Evolutionary conservation across 2,113 vertebrate species (phyloP).

Genomic region (Lophotis ruficrista): DNA sequence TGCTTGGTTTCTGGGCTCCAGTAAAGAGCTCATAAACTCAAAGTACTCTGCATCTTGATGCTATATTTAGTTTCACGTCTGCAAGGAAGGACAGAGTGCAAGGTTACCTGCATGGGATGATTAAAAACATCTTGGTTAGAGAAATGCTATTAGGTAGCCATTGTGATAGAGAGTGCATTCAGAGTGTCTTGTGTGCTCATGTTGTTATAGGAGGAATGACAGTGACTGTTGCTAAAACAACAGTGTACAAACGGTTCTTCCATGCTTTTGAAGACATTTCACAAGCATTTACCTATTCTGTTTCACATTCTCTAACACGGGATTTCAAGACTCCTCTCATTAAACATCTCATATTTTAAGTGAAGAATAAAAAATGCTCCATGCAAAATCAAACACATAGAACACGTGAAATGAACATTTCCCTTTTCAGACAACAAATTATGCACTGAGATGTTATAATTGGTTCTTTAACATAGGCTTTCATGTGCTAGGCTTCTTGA

Average conservation of each 20-base stretch:
- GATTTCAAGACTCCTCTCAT: background rate
- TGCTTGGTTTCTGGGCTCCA: background rate
- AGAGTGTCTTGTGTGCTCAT: background rate
- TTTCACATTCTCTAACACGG: background rate
- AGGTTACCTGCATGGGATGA: too few relatives aligned
- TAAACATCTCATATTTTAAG: background rate
- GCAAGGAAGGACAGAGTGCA: background rate
- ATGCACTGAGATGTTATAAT: background rate
- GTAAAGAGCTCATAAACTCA: background rate
- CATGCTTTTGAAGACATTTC: background rate
- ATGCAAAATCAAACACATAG: background rate
- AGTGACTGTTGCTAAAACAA: background rate
- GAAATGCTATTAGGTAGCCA: background rate
- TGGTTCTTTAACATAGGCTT: background rate
- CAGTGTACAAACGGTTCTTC: background rate
- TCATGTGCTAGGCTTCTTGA: background rate
- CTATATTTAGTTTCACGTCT: background rate
- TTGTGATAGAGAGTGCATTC: background rate
- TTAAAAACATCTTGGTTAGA: background rate
- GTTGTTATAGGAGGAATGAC: background rate
- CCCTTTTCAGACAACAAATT: background rate
- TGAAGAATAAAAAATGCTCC: background rate
- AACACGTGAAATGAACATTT: background rate
- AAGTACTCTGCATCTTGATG: background rate
- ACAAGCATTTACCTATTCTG: background rate